Percentiles rank a stretch among this genome's conserved stretches.
phyloP scores from a whole-genome alignment of 2,888 invertebrate genomes.

The Thereva nobilitata region DNA sequence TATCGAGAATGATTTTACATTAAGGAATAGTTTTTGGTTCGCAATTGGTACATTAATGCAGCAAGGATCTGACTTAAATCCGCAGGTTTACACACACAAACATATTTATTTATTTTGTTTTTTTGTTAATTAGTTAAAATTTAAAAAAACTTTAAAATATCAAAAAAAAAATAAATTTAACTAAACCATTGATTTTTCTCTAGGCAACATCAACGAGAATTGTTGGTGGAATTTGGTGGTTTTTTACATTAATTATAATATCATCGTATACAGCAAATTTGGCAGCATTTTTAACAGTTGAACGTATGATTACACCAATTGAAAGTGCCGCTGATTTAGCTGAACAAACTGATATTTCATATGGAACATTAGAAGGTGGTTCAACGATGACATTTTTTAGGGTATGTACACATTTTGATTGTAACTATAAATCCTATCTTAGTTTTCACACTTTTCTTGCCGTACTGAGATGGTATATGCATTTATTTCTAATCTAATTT shows the following conservation, averaged over 20 bases:
- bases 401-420: conserved; percentile 62
- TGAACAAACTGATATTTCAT: conserved; percentile 89
- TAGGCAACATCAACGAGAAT: conserved; percentile 92
- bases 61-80: conserved; percentile 89
- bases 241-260: conserved; percentile 97
- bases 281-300: conserved; percentile 97
- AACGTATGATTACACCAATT: conserved; percentile 92
- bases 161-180: not conserved
- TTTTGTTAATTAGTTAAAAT: not conserved
- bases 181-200: conserved; percentile 27
- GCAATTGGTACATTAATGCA: conserved; percentile 93
- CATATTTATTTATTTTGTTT: conserved; percentile 1
- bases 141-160: not conserved
- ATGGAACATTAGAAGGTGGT: conserved; percentile 91
- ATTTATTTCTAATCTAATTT: no score
- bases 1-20: conserved; percentile 79
- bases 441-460: no score
- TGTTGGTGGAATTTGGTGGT: conserved; percentile 99
- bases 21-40: conserved; percentile 94
- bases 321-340: conserved; percentile 95
- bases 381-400: conserved; percentile 98
- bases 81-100: conserved; percentile 68
- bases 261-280: conserved; percentile 95
- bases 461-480: no score
- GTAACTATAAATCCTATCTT: no score